Conservation (phyloP, 2,888 invertebrate species). For the Hemaris fuciformis region DNA sequence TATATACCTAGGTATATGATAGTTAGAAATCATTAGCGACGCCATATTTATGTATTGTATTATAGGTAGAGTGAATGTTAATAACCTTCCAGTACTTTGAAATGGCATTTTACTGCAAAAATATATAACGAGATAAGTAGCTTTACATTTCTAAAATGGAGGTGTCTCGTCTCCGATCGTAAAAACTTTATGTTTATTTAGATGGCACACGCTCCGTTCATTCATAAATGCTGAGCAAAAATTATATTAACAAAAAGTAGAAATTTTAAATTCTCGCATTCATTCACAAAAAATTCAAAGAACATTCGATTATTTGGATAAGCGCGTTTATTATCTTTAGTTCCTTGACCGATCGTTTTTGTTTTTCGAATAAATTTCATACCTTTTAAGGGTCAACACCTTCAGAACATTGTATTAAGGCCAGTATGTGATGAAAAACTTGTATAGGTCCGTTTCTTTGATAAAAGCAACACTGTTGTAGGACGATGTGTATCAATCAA, state of each 20-base stretch:
- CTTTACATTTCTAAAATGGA: conserved; percentile 22
- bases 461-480: no score
- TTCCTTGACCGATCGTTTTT: no score
- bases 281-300: background rate
- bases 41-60: no score
- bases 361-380: no score
- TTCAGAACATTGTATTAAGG: no score
- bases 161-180: conserved; percentile 28
- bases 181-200: conserved; percentile 22
- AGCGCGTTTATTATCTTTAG: no score
- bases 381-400: no score
- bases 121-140: conserved; percentile 12
- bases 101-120: conserved; percentile 12
- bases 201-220: conserved; percentile 10
- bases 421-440: no score
- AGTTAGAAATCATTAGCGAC: no score
- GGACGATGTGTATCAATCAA: no score
- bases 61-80: background rate
- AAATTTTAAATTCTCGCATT: background rate
- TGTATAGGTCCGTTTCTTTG: no score
- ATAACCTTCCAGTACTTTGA: conserved; percentile 11
- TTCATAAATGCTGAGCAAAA: conserved; percentile 1
- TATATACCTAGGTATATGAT: background rate
- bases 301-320: background rate
- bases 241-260: conserved; percentile 7